Evolutionary conservation across 2,113 vertebrate species (phyloP), one percentile per base, ranked within the genome.

Genomic region (Grammomys surdaster): DNA sequence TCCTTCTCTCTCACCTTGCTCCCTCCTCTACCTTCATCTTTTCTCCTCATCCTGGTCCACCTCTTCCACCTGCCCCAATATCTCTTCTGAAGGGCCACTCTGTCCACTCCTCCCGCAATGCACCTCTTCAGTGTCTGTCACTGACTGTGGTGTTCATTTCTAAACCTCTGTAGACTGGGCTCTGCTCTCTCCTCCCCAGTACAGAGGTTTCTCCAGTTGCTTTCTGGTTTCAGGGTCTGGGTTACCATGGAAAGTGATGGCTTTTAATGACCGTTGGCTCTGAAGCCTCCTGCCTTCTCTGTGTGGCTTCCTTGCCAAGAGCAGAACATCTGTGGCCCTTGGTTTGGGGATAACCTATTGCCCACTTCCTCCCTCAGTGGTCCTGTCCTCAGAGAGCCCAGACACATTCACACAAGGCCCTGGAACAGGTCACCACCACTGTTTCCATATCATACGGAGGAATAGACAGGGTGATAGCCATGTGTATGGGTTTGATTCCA

Each of bases 221-320:
- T 75, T 86, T 43, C 81, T 92, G 5, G 33, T 51, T 33, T 16
- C 81, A 75, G 54, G 69, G 28, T 16, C 81, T 51, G 24, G 36
- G 11, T 13, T 31, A 48, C 22, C 11, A 3, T 3, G 31, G 2
- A 9, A 1, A 70, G 19, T 2, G 12, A 31, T 8, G 28, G 11
- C 24, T 43, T 26, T 70, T 7, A 56, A 51, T 36, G 10, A 36
- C 84, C 2, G 4, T 51, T 67, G 22, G 7, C 40, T 43, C 9
- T 19, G 36, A 54, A 33, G 51, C 36, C 7, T 72, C 40, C n/a
- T 4, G 20, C 84, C 46, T 69, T 33, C 20, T 46, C 46, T n/a
- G 28, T 48, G 31, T 28, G 33, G 48, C 48, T 72, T 88, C 33
- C 46, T 36, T 56, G 33, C 7, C 22, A 14, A n/a, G 33, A 54